phyloP scores from a whole-genome alignment of 1,140 invertebrate genomes.

The Lineus longissimus region DNA sequence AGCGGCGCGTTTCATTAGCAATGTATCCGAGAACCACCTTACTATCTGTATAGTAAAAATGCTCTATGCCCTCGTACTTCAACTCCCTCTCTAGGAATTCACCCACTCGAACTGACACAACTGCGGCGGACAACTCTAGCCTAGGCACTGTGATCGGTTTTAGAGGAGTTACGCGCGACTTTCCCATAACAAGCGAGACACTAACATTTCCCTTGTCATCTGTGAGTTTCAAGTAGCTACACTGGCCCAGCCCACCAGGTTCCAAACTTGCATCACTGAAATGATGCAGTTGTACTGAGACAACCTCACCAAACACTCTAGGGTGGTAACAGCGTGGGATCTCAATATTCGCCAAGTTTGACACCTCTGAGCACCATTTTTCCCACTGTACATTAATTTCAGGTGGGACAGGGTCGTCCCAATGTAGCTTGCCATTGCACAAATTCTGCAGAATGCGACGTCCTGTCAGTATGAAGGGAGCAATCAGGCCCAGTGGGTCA shows the following conservation, averaged over 20 bases:
- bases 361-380: neutral
- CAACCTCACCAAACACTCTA: too few relatives aligned
- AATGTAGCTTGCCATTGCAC: too few relatives aligned
- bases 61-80: neutral
- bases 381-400: too few relatives aligned
- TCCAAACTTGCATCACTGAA: neutral
- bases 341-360: neutral
- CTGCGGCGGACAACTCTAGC: too few relatives aligned
- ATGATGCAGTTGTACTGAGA: neutral
- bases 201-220: neutral
- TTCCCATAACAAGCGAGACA: neutral
- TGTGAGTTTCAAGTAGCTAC: neutral
- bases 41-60: conserved; percentile 18
- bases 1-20: conserved; percentile 12
- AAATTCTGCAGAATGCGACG: too few relatives aligned
- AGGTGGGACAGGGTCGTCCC: too few relatives aligned
- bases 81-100: neutral
- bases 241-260: neutral
- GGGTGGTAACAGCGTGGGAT: neutral
- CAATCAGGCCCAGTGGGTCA: too few relatives aligned
- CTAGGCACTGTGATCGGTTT: too few relatives aligned
- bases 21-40: conserved; percentile 21
- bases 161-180: neutral
- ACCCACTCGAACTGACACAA: neutral
- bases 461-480: too few relatives aligned